These are phyloP conservation scores for Pseudopleuronectes americanus DNA, from an alignment of 2,797 vertebrate species.

Conservation along the genomic window DNA sequence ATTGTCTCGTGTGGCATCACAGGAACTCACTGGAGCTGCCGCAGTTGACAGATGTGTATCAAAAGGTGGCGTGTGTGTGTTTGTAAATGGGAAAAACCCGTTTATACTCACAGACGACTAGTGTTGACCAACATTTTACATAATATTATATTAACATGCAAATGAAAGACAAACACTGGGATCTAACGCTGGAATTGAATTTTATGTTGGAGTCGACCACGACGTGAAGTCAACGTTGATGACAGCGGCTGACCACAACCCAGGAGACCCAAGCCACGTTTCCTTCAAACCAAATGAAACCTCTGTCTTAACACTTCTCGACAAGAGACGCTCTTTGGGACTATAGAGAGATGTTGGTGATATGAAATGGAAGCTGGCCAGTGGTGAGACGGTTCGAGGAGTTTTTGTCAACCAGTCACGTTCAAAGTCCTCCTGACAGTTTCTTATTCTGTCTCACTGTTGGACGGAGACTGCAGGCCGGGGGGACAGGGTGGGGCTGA, in stretches of 20 bases:
- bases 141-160: not conserved
- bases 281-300: conserved; percentile 48
- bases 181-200: not conserved
- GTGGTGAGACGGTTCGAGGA: conserved; percentile 44
- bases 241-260: not conserved
- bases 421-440: conserved; percentile 62
- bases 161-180: not conserved
- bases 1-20: not conserved
- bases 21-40: not conserved
- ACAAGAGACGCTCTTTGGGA: conserved; percentile 68
- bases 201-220: not conserved
- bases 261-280: not conserved
- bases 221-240: not conserved
- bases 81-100: not conserved
- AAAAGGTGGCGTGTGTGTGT: not conserved
- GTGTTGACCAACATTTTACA: not conserved
- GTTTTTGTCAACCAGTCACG: conserved; percentile 52
- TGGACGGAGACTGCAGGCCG: conserved; percentile 14
- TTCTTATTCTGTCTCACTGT: conserved; percentile 60
- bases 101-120: not conserved
- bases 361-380: conserved; percentile 61
- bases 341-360: conserved; percentile 46
- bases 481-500: conserved; percentile 27
- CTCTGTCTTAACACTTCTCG: conserved; percentile 67
- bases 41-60: not conserved